Evolutionary conservation across 2,797 vertebrate genomes (phyloP).

Genomic region (Heliangelus exortis): DNA sequence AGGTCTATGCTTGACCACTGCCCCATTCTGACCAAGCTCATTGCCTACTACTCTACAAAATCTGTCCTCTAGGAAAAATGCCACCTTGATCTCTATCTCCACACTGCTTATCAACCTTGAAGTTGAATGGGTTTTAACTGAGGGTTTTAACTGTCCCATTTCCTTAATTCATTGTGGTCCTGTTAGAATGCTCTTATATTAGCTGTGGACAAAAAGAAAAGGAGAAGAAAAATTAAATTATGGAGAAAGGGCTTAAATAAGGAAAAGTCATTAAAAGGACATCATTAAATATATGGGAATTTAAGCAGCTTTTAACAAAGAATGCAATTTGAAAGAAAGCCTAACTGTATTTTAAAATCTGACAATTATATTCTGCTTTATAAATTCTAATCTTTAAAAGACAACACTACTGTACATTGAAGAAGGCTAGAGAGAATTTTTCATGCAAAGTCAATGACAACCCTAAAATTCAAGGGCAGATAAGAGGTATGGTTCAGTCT

Average conservation of each 20-base stretch:
- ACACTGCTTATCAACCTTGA: background rate
- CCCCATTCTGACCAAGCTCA: accelerated
- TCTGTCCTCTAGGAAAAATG: background rate
- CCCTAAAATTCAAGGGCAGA: slow-evolving; percentile 69
- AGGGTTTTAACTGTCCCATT: slow-evolving; percentile 22
- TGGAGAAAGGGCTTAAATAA: slow-evolving; percentile 57
- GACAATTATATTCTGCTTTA: slow-evolving; percentile 56
- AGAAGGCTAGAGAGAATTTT: slow-evolving; percentile 31
- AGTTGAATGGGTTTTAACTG: slow-evolving; percentile 32
- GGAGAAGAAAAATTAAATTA: slow-evolving; percentile 57
- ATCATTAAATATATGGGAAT: slow-evolving; percentile 64
- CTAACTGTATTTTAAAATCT: slow-evolving; percentile 57
- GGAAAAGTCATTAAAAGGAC: slow-evolving; percentile 60
- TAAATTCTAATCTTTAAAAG: slow-evolving; percentile 54
- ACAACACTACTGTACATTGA: slow-evolving; percentile 17
- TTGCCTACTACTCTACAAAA: background rate
- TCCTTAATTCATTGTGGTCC: slow-evolving; percentile 57
- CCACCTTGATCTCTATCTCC: background rate
- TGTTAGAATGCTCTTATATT: slow-evolving; percentile 65
- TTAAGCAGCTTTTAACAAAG: slow-evolving; percentile 72
- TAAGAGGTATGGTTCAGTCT: slow-evolving; percentile 38
- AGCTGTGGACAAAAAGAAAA: slow-evolving; percentile 42
- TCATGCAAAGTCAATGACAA: slow-evolving; percentile 52
- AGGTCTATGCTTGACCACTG: background rate
- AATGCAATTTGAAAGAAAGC: slow-evolving; percentile 55